These are phyloP conservation scores for Callinectes sapidus DNA, from an alignment of 2,888 invertebrate genomes.

Conservation along the genomic window DNA sequence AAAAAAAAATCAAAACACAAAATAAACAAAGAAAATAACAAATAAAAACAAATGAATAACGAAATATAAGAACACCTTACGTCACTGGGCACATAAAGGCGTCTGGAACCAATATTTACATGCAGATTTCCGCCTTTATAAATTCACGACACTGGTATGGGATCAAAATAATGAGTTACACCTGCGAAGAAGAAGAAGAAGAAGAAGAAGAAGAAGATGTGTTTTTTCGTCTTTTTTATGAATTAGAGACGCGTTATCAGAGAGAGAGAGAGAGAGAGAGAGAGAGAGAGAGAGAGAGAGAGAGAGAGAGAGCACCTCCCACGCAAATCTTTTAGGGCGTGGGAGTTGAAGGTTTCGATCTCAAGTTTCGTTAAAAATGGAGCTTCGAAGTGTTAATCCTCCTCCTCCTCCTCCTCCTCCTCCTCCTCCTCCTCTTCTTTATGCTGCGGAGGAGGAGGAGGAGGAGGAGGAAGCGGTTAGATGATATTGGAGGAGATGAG, in stretches of 20 bases:
- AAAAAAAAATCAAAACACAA: neutral
- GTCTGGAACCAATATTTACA: neutral
- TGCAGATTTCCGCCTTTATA: neutral
- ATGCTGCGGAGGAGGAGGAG: neutral
- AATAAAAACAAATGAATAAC: neutral
- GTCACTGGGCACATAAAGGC: neutral
- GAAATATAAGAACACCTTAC: neutral
- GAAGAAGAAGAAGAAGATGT: neutral
- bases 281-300: neutral
- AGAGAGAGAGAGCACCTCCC: slow-evolving; percentile 13
- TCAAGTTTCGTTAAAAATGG: slow-evolving; percentile 16
- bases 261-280: neutral
- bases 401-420: slow-evolving; percentile 42
- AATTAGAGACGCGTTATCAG: no score
- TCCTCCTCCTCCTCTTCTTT: slow-evolving; percentile 23
- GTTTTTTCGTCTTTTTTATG: neutral
- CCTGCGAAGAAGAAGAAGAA: neutral
- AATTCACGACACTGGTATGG: neutral
- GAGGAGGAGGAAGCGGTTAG: neutral
- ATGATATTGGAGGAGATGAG: slow-evolving; percentile 17
- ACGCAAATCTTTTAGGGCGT: neutral
- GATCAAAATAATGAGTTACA: slow-evolving; percentile 10
- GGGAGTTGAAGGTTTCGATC: neutral
- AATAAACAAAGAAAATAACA: neutral
- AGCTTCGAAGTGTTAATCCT: neutral